Base-by-base conservation (phyloP, 2,888 invertebrate species). In the Dasysyrphus albostriatus region DNA sequence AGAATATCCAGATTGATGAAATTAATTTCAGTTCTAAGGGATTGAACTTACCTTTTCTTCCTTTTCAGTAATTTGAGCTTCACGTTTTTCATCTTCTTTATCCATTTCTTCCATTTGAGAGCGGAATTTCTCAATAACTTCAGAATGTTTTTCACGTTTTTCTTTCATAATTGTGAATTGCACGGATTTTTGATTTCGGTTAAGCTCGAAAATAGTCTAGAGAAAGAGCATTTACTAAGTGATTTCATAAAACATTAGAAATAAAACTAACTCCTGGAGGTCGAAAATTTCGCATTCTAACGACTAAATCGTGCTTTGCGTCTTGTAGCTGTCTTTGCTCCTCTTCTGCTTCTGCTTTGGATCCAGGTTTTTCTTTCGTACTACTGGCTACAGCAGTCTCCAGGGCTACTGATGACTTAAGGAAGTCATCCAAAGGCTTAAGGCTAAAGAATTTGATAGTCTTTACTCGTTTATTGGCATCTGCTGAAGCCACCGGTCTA, bases 121-220 rank as follows among this genome's bases (percentile, higher is more conserved):
- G 88, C 89, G 93, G 79, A 88, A 93, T 92, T 94, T 93, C 70
- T 92, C 91, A 84, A 92, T 92, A 90, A 92, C 87, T 89, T 95
- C 91, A 91, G 95, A 93, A 93, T 98, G 95, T 91, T 95, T 93
- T 88, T 95, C 94, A 65, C 99, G 94, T 92, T 98, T 98, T 12
- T 95, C 94, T 92, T 98, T 97, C 98, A 99, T 99, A 0, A 97
- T 95, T 78, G 95, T 93, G 89, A 96, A 96, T 91, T 95, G 95
- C 0, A 95, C 94, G 0, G 97, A 96, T 91, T 97, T 95, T 89
- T 95, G 94, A 91, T 96, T 97, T 0, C 96, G 95, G 58, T 97
- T 96, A 67, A 99, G 94, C 93, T 99, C 99, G 92, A 99, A 97
- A 90, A 99, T 96, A 0, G 98, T 99, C 98, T 98, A 93, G 49